Evolutionary conservation across 2,113 vertebrate genomes (phyloP).

Genomic region (Ia io): DNA sequence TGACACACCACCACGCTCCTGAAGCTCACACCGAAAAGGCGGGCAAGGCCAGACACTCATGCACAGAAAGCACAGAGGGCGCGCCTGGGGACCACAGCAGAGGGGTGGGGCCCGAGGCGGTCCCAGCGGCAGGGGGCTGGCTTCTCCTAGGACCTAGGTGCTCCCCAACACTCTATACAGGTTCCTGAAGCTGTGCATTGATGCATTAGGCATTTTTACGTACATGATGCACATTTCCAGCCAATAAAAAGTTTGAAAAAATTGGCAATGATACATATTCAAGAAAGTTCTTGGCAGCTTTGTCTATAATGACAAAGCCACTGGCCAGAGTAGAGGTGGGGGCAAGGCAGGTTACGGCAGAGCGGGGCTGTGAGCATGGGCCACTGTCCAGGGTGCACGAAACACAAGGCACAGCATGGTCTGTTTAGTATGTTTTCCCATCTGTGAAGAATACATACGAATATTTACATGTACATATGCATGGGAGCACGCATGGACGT

Average conservation of each 20-base stretch:
- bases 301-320: neutral
- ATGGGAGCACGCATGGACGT: rapidly evolving
- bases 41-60: rapidly evolving
- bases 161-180: no score
- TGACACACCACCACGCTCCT: rapidly evolving
- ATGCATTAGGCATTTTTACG: neutral
- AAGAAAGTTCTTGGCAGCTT: neutral
- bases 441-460: rapidly evolving
- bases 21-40: neutral
- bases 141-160: neutral
- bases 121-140: rapidly evolving
- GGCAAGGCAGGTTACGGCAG: rapidly evolving
- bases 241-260: neutral
- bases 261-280: rapidly evolving
- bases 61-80: neutral
- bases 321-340: rapidly evolving
- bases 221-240: neutral
- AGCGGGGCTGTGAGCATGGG: rapidly evolving
- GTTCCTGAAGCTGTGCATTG: neutral
- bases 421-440: rapidly evolving
- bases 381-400: rapidly evolving
- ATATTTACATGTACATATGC: rapidly evolving
- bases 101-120: neutral
- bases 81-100: no score
- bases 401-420: rapidly evolving